Evolutionary conservation across 2,888 invertebrate species (phyloP).

Genomic region (Lasioglossum pauxillum): DNA sequence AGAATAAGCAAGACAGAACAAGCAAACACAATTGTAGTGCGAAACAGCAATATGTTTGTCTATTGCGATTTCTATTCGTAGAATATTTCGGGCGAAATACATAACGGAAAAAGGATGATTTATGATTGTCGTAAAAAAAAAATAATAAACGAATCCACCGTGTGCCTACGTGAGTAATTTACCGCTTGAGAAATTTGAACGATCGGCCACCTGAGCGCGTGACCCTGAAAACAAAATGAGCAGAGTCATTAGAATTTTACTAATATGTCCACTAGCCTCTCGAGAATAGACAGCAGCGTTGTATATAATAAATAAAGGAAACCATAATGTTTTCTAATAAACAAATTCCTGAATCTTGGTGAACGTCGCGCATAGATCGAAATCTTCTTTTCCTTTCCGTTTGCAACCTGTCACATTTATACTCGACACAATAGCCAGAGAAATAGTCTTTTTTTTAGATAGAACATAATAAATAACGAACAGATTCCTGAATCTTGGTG

Average conservation of each 20-base stretch:
- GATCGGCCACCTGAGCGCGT: not conserved
- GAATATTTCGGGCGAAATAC: not conserved
- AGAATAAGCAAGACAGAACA: not conserved
- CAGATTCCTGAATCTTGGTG: not conserved
- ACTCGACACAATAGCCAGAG: too few relatives aligned
- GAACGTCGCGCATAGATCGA: not conserved
- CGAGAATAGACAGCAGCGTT: not conserved
- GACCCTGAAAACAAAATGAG: not conserved
- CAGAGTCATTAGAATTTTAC: not conserved
- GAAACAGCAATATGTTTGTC: not conserved
- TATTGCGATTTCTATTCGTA: not conserved
- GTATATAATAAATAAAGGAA: not conserved
- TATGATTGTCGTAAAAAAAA: not conserved
- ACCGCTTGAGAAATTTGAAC: not conserved
- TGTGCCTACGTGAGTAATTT: not conserved
- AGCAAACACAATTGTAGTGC: not conserved
- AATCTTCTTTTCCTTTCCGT: not conserved
- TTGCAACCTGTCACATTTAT: too few relatives aligned
- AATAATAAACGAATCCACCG: not conserved
- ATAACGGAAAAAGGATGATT: constrained; percentile 12
- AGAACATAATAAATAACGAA: not conserved
- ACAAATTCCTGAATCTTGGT: not conserved
- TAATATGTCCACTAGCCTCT: not conserved
- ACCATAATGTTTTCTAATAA: not conserved
- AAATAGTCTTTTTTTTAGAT: too few relatives aligned